Conservation (phyloP, 2,113 vertebrate genomes). For the Alethe diademata region DNA sequence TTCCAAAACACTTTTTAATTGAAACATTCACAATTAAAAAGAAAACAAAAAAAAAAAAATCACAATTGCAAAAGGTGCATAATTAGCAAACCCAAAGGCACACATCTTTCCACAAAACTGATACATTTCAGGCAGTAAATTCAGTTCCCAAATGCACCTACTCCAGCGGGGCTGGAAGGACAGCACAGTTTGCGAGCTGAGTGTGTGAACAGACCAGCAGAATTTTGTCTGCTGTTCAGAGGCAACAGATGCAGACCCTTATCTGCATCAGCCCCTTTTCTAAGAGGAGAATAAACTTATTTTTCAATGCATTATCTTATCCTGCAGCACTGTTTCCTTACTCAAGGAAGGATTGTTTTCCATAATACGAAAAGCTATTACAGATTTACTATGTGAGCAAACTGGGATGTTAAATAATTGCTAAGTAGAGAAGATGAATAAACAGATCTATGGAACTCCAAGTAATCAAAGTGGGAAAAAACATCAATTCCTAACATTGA, state of each 20-base stretch:
- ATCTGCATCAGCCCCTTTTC: not conserved
- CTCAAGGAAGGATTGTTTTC: not conserved
- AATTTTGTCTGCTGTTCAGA: not conserved
- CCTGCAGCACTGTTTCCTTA: not conserved
- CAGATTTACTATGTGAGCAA: not conserved
- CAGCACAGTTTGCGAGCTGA: not conserved
- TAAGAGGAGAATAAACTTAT: not conserved
- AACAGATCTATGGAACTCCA: not conserved
- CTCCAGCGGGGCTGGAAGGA: accelerated
- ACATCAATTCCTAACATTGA: not conserved
- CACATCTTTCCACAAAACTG: not conserved
- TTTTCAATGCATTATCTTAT: conserved; percentile 9
- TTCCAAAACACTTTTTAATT: conserved; percentile 30
- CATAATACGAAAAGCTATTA: conserved; percentile 4
- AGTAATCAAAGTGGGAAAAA: conserved; percentile 12
- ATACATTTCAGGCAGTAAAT: not conserved
- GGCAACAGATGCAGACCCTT: not conserved
- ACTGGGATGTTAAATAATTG: not conserved
- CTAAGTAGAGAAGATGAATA: conserved; percentile 17
- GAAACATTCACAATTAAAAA: not conserved
- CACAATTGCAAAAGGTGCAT: not conserved
- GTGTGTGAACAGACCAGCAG: not conserved
- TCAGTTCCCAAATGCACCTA: not conserved
- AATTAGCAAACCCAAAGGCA: not conserved
- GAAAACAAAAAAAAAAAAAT: not conserved